A percentile compares a stretch with the other conserved stretches of the same genome.
phyloP scores from a whole-genome alignment of 92 coral and sea anemone species.

The Metridium senile region DNA sequence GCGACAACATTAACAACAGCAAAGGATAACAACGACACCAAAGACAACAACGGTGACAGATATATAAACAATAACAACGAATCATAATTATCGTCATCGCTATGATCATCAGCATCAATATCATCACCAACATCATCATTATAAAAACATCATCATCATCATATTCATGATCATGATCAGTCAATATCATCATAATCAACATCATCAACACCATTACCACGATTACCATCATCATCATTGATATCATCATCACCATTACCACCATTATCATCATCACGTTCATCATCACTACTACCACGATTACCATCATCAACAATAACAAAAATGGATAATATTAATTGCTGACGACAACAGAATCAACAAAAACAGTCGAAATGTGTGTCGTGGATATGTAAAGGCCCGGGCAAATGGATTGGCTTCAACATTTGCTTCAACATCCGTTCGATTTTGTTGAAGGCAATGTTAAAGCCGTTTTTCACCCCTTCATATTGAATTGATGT shows the following conservation, averaged over 20 bases:
- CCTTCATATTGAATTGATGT: too few species aligned
- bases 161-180: not conserved
- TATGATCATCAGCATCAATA: not conserved
- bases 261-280: not conserved
- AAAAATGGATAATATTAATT: too few species aligned
- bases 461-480: too few species aligned
- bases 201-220: not conserved
- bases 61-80: not conserved
- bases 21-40: not conserved
- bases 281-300: not conserved
- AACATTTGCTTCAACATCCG: too few species aligned
- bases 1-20: too few species aligned
- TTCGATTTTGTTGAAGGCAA: too few species aligned
- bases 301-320: not conserved
- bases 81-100: not conserved
- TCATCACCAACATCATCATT: not conserved
- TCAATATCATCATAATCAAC: not conserved
- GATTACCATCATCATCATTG: not conserved
- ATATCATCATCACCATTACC: not conserved
- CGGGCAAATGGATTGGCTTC: too few species aligned
- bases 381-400: too few species aligned
- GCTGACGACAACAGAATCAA: too few species aligned
- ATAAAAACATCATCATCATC: not conserved
- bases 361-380: too few species aligned
- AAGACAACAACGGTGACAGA: not conserved